Conservation (phyloP, 2,797 vertebrate species). For the Hydrolagus colliei region DNA sequence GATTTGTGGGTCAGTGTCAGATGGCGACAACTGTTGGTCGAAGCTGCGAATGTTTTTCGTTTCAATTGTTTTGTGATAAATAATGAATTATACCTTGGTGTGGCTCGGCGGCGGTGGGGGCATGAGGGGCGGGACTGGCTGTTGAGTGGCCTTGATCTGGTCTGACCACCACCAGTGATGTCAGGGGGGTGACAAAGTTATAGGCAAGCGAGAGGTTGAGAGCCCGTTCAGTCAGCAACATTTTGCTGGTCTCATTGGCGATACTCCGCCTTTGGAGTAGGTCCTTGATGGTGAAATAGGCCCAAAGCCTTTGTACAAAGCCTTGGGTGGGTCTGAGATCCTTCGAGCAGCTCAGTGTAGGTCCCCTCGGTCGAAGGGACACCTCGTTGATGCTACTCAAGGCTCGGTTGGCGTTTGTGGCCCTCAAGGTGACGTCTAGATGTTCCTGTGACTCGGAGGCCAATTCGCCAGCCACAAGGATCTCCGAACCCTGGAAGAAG, state of each 20-base stretch:
- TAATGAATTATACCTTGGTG: no score
- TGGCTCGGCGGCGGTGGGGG: no score
- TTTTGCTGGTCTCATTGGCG: constrained; percentile 51
- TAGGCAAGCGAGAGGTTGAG: constrained; percentile 73
- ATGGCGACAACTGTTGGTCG: no score
- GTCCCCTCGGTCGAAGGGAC: constrained; percentile 36
- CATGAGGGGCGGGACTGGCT: no score
- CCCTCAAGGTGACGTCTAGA: constrained; percentile 58
- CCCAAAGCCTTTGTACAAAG: constrained; percentile 72
- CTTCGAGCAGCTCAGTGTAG: constrained; percentile 45
- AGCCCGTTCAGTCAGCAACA: constrained; percentile 63
- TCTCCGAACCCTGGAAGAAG: constrained; percentile 74
- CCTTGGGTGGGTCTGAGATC: constrained; percentile 47
- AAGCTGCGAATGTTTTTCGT: no score
- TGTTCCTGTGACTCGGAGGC: constrained; percentile 51
- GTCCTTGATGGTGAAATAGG: constrained; percentile 74
- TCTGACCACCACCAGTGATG: constrained; percentile 71
- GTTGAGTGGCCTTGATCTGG: constrained; percentile 45
- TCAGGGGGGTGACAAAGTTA: constrained; percentile 75
- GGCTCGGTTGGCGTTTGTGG: constrained; percentile 52
- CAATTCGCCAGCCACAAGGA: constrained; percentile 68
- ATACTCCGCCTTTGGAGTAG: constrained; percentile 59
- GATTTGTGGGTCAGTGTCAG: no score
- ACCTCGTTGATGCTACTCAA: constrained; percentile 59
- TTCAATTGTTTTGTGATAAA: no score